Percentiles rank a stretch among this genome's conserved stretches.
phyloP scores from a whole-genome alignment of 1,140 invertebrate genomes.

The Helicoverpa zea region DNA sequence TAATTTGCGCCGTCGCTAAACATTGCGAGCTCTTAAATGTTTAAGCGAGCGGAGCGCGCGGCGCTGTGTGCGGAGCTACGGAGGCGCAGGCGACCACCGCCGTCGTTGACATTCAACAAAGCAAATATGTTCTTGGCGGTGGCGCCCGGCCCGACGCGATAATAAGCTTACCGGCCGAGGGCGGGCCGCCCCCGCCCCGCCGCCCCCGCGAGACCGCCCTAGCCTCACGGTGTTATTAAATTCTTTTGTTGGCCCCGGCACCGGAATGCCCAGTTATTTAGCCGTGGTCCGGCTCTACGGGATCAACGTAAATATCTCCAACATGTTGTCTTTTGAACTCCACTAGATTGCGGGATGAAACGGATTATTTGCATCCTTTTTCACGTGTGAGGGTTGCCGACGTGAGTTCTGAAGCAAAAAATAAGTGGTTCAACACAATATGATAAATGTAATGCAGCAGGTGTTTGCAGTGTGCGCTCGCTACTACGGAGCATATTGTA shows the following conservation, averaged over 20 bases:
- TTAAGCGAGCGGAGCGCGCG: constrained; percentile 78
- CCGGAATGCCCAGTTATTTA: constrained; percentile 75
- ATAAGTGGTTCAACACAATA: constrained; percentile 57
- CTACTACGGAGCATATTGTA: constrained; percentile 64
- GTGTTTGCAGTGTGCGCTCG: constrained; percentile 63
- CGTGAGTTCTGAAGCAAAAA: constrained; percentile 42
- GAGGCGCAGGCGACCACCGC: constrained; percentile 61
- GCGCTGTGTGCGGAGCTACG: constrained; percentile 67
- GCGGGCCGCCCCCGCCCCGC: constrained; percentile 61
- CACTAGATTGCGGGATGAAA: constrained; percentile 56
- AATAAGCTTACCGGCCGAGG: constrained; percentile 81
- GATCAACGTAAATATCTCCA: constrained; percentile 70
- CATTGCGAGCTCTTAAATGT: constrained; percentile 83
- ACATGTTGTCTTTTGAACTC: constrained; percentile 64
- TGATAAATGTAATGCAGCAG: constrained; percentile 64
- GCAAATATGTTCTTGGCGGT: constrained; percentile 78
- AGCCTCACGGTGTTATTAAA: constrained; percentile 75
- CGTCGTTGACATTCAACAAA: constrained; percentile 76
- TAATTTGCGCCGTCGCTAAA: constrained; percentile 84
- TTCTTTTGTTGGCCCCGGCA: constrained; percentile 76
- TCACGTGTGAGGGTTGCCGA: constrained; percentile 44
- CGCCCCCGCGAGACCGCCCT: constrained; percentile 60
- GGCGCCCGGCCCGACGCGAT: constrained; percentile 64
- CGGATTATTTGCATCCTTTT: constrained; percentile 63
- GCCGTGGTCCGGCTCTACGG: constrained; percentile 64